These are phyloP conservation scores for Lordiphosa mommai DNA, from an alignment of 1,140 invertebrate genomes.

Conservation along the genomic window DNA sequence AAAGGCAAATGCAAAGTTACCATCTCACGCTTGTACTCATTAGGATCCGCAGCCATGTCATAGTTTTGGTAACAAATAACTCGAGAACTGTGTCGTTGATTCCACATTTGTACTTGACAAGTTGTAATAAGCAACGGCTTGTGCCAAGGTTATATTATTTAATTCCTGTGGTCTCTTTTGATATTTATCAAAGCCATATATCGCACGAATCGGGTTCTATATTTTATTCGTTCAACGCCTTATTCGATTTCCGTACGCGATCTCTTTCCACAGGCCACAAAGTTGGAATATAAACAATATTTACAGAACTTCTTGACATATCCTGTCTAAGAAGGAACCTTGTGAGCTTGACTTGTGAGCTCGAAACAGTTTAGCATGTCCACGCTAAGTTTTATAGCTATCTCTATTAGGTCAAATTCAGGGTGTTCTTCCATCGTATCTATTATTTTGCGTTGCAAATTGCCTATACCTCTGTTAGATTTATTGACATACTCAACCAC, in stretches of 20 bases:
- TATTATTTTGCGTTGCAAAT: conserved; percentile 63
- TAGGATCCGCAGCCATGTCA: conserved; percentile 54
- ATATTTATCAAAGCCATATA: conserved; percentile 64
- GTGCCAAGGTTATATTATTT: conserved; percentile 47
- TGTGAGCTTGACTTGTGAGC: conserved; percentile 58
- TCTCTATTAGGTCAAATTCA: conserved; percentile 67
- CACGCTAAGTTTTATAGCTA: conserved; percentile 51
- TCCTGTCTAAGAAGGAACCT: conserved; percentile 57
- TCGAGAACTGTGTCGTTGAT: background rate
- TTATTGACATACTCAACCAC: conserved; percentile 62
- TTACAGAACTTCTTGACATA: conserved; percentile 44
- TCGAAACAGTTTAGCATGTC: conserved; percentile 44
- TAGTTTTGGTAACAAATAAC: conserved; percentile 9
- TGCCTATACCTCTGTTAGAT: conserved; percentile 68
- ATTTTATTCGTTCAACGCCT: conserved; percentile 19
- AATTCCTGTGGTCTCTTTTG: conserved; percentile 42
- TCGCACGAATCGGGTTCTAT: conserved; percentile 30
- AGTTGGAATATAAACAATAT: conserved; percentile 1
- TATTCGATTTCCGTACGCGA: background rate
- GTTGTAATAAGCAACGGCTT: conserved; percentile 53
- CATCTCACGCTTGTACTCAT: conserved; percentile 75
- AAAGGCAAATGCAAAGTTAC: conserved; percentile 64
- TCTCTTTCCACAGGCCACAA: conserved; percentile 4
- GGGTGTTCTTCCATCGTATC: conserved; percentile 71
- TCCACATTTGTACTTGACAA: background rate